phyloP scores from a whole-genome alignment of 2,113 vertebrate genomes.

The Pseudorasbora parva region DNA sequence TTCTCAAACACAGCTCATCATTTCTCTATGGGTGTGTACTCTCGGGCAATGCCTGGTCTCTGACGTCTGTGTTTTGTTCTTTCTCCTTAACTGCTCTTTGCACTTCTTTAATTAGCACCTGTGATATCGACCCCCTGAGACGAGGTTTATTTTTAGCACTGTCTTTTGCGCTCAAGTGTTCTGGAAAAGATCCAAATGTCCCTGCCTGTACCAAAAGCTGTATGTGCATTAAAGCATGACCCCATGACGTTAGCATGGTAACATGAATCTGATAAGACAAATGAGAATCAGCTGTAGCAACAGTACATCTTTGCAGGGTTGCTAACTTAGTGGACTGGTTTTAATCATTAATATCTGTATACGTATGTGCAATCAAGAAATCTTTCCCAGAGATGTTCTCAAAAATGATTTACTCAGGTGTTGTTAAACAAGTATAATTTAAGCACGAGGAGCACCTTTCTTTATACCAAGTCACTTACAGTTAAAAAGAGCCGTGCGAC shows the following conservation, averaged over 20 bases:
- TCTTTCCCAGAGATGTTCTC: neutral
- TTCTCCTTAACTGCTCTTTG: slow-evolving; percentile 30
- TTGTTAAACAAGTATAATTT: neutral
- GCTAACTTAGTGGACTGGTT: neutral
- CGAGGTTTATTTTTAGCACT: slow-evolving; percentile 45
- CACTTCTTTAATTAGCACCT: slow-evolving; percentile 55
- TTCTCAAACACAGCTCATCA: neutral
- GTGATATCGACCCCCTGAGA: slow-evolving; percentile 42
- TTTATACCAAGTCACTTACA: neutral
- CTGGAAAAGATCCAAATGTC: slow-evolving; percentile 31
- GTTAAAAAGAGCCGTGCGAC: neutral
- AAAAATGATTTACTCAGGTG: neutral
- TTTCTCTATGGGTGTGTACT: neutral
- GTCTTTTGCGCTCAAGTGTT: slow-evolving; percentile 25
- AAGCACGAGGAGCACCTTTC: neutral
- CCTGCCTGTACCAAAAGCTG: slow-evolving; percentile 12
- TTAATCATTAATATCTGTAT: neutral
- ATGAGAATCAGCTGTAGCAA: neutral
- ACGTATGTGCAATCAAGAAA: neutral
- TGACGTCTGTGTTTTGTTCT: slow-evolving; percentile 5
- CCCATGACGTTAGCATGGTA: neutral
- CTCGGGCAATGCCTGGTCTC: neutral
- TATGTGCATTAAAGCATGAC: neutral
- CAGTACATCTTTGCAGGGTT: neutral
- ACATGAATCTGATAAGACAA: neutral